Conservation (phyloP, 2,797 vertebrate genomes). For the Malurus splendens region DNA sequence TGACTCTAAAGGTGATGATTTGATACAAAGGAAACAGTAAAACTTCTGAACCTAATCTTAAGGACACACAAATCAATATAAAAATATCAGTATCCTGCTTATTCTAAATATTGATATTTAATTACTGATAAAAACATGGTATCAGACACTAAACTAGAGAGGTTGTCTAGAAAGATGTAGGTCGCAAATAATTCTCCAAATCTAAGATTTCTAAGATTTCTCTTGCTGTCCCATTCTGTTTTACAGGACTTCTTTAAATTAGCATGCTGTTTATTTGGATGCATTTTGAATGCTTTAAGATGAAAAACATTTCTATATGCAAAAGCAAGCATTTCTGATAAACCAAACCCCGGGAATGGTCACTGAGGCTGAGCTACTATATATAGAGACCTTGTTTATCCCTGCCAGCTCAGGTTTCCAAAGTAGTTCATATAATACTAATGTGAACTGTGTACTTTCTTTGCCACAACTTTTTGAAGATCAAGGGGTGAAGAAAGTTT, state of each 20-base stretch:
- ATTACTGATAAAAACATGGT: background rate
- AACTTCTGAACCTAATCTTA: background rate
- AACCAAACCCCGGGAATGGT: background rate
- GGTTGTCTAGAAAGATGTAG: background rate
- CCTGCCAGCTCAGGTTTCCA: background rate
- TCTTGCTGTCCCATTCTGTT: background rate
- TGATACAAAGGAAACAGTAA: background rate
- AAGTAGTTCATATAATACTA: background rate
- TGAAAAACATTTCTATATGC: background rate
- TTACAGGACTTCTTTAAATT: background rate
- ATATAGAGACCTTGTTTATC: background rate
- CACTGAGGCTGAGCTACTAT: background rate
- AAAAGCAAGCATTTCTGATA: background rate
- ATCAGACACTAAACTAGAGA: background rate
- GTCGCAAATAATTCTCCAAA: background rate
- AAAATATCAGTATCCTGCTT: background rate
- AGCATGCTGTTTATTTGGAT: background rate
- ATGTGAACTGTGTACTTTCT: background rate
- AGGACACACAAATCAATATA: background rate
- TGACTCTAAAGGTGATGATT: conserved; percentile 1
- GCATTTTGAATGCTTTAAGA: background rate
- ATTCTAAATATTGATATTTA: background rate
- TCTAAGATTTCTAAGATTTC: background rate
- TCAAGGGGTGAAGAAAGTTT: background rate
- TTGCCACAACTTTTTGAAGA: background rate